Percentiles rank a stretch among this genome's conserved stretches.
phyloP scores from a whole-genome alignment of 2,113 vertebrate species.

The Genyomyrus donnyi region DNA sequence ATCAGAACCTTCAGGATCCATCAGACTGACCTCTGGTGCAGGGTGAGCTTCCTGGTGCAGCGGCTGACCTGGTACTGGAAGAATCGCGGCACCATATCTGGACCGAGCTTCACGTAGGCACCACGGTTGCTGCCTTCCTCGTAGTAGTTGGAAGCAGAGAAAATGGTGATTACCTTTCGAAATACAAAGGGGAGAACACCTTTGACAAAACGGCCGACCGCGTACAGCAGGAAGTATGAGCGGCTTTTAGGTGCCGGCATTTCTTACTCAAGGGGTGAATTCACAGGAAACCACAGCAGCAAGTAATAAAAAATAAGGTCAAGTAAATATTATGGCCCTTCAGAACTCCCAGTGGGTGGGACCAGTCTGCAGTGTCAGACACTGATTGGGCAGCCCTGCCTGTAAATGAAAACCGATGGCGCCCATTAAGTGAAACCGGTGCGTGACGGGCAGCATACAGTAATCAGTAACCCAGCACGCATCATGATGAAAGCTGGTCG shows the following conservation, averaged over 20 bases:
- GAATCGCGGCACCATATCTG: slow-evolving; percentile 67
- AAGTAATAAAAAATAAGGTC: background rate
- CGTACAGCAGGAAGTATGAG: background rate
- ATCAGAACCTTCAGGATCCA: background rate
- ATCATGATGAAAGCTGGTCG: background rate
- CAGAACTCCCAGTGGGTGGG: background rate
- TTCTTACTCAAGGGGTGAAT: background rate
- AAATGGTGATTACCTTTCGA: slow-evolving; percentile 84
- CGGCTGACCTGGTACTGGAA: slow-evolving; percentile 85
- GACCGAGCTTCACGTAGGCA: slow-evolving; percentile 80
- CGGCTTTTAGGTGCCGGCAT: background rate
- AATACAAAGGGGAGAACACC: slow-evolving; percentile 14
- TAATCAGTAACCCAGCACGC: background rate
- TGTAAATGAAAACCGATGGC: background rate
- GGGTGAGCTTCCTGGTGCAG: slow-evolving; percentile 63
- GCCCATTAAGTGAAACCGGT: background rate
- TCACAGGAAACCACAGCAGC: background rate
- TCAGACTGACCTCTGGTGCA: slow-evolving; percentile 69
- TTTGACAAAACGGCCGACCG: background rate
- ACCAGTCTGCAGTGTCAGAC: background rate
- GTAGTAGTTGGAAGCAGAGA: slow-evolving; percentile 97
- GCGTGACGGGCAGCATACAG: background rate
- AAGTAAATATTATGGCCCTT: background rate
- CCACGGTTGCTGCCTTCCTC: slow-evolving; percentile 92
- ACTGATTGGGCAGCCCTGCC: background rate